Evolutionary conservation across 2,888 invertebrate genomes (phyloP).

Genomic region (Cantharis nigra): DNA sequence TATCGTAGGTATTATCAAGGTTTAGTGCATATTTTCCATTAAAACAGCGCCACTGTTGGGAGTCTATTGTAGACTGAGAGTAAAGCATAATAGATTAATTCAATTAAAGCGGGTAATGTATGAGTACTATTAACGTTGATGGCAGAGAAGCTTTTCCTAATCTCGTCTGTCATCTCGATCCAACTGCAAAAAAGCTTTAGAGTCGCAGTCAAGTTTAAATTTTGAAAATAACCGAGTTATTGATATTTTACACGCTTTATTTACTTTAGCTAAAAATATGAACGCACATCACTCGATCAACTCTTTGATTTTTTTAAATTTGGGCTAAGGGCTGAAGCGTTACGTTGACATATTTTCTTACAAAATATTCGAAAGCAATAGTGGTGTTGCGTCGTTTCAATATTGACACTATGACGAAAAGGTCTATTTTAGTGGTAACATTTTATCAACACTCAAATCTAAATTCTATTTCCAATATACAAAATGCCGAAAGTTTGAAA

Average conservation of each 20-base stretch:
- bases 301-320: background rate
- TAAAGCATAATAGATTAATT: background rate
- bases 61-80: background rate
- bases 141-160: background rate
- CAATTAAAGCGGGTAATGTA: background rate
- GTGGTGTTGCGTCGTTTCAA: slow-evolving; percentile 6
- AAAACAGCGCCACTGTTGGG: background rate
- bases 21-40: background rate
- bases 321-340: background rate
- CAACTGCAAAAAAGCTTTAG: background rate
- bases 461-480: slow-evolving; percentile 37
- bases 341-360: background rate
- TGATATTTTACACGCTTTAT: background rate
- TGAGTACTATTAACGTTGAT: background rate
- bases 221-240: background rate
- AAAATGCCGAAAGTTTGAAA: slow-evolving; percentile 37
- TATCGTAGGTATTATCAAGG: background rate
- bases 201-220: background rate
- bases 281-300: background rate
- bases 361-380: slow-evolving; percentile 1
- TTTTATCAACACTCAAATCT: slow-evolving; percentile 36
- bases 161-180: background rate
- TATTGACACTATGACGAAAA: slow-evolving; percentile 28
- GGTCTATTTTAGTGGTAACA: slow-evolving; percentile 23
- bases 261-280: background rate